Base-by-base conservation (phyloP, 2,888 invertebrate species). In the Eudemis profundana region DNA sequence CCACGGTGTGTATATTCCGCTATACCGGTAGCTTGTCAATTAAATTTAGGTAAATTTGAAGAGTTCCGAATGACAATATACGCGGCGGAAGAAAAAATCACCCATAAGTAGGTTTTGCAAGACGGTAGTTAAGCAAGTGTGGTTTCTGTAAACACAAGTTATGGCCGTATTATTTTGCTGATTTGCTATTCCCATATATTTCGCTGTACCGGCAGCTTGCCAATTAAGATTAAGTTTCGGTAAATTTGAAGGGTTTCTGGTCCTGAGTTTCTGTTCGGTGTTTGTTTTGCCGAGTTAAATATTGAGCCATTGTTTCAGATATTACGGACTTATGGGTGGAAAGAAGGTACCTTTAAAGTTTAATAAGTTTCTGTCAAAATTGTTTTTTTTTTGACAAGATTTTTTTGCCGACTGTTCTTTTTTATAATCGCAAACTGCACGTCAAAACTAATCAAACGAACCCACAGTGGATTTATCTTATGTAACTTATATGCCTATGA, bases 201-300 rank as follows among this genome's bases (percentile, higher is more conserved):
- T 44, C 7, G 42, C 33, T 21, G 49, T 8, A 29, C 29, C 29
- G 14, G 61, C 60, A 19, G 49, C 12, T 61, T 51, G 14, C 51
- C 61, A 61, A 51, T 61, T 61, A 61, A 44, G 44, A 29, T 44
- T 61, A 61, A 61, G 42, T 61, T 61, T 44, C 7, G 51, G 61
- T 51, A 61, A 61, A 60, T 60, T 60, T 60, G 49, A 60, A 40
- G 38, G 42, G 60, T 27, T 49, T 57, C 44, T 12, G 56, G n/a
- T n/a, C 29, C 17, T 12, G 47, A 49, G 47, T 50, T 23, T 33
- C 5, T 51, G 12, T 29, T 51, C 10, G 14, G 14, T 29, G 49
- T 38, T 38, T 17, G 23, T 27, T 36, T 33, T 15, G 47, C 21
- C 21, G 15, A 12, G 12, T 47, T 23, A 33, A 59, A 59, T 47